Conservation (phyloP, 2,888 invertebrate species). For the Corbicula japonica region DNA sequence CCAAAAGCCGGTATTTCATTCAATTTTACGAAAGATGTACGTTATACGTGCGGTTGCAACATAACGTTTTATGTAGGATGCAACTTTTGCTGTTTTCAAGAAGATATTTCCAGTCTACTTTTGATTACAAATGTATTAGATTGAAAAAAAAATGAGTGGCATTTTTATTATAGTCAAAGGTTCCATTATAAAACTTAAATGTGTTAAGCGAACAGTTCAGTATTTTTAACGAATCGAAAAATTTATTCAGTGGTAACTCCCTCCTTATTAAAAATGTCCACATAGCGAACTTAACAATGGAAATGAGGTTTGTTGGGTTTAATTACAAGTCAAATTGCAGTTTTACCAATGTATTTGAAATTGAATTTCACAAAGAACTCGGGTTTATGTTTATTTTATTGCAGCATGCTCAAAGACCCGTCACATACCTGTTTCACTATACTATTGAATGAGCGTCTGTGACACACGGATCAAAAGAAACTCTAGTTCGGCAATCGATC, state of each 20-base stretch:
- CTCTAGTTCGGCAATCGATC: constrained; percentile 28
- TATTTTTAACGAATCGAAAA: no score
- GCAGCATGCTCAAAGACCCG: constrained; percentile 30
- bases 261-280: constrained; percentile 28
- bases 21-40: no score
- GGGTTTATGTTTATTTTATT: constrained; percentile 67
- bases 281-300: constrained; percentile 43
- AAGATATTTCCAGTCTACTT: neutral
- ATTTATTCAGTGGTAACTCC: constrained; percentile 29
- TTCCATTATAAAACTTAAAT: no score
- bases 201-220: no score
- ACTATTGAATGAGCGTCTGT: constrained; percentile 38
- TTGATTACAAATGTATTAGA: neutral
- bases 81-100: no score
- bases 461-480: constrained; percentile 43
- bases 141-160: neutral
- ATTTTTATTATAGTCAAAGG: no score
- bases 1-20: no score
- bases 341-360: constrained; percentile 53
- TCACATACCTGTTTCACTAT: constrained; percentile 32
- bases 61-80: no score
- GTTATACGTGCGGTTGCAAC: no score
- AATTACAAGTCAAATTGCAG: constrained; percentile 53
- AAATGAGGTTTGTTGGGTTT: constrained; percentile 56
- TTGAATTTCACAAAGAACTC: constrained; percentile 65